Evolutionary conservation across 2,797 vertebrate genomes (phyloP).

Genomic region (Bucorvus abyssinicus): DNA sequence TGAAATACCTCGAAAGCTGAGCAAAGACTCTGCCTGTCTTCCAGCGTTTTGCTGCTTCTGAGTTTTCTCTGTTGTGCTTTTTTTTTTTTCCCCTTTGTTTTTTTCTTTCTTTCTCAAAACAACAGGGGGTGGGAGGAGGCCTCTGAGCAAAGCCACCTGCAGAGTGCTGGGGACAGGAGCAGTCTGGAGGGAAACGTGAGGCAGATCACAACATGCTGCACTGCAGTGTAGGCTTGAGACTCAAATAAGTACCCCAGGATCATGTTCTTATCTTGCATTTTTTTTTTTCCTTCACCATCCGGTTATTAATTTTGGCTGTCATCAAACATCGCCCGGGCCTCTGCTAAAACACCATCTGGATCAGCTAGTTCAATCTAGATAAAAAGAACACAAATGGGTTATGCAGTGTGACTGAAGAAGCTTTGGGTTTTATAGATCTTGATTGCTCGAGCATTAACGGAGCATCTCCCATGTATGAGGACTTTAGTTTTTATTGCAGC

Average conservation of each 20-base stretch:
- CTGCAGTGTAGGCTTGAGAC: neutral
- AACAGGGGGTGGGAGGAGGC: neutral
- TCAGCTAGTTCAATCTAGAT: conserved; percentile 82
- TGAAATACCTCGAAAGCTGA: neutral
- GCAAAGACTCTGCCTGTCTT: neutral
- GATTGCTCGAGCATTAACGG: neutral
- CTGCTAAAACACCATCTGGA: conserved; percentile 79
- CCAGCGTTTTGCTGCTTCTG: neutral
- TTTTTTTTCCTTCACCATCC: neutral
- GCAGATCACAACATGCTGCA: fast-evolving
- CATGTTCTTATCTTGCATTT: neutral
- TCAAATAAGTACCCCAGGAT: neutral
- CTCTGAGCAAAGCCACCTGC: neutral
- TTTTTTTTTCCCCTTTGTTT: neutral
- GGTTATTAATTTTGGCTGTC: neutral
- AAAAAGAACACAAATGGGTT: neutral
- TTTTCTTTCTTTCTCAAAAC: neutral
- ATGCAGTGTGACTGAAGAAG: neutral
- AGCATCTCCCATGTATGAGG: neutral
- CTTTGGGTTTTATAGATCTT: neutral
- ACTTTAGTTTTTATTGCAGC: neutral
- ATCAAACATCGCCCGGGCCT: conserved; percentile 71
- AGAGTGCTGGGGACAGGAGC: neutral
- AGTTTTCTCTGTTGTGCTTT: neutral
- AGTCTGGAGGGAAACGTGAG: neutral